Conservation (phyloP, 1,140 invertebrate genomes). For the Meloidogyne chitwoodi region DNA sequence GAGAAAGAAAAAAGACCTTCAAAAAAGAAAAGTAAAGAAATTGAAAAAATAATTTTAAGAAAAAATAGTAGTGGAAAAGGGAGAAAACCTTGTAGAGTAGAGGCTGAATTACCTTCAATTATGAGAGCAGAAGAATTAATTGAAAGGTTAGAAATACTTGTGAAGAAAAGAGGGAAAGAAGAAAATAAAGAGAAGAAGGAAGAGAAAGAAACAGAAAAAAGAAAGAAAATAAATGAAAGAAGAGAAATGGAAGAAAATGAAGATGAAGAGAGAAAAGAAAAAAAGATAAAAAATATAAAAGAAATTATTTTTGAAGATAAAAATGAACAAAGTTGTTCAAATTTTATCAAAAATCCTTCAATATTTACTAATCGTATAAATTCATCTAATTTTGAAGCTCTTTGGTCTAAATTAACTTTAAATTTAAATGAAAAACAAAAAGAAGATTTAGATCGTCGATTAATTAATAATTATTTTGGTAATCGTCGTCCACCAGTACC, state of each 20-base stretch:
- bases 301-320: neutral
- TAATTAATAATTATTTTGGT: conserved; percentile 6
- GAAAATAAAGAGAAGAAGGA: neutral
- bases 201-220: neutral
- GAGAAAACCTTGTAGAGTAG: neutral
- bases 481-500: neutral
- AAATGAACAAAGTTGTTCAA: neutral
- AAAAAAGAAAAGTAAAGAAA: neutral
- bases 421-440: conserved; percentile 4
- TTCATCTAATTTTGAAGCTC: neutral
- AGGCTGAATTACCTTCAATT: neutral
- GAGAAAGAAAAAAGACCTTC: neutral
- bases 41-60: neutral
- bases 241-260: neutral
- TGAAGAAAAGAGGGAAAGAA: neutral
- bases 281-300: neutral
- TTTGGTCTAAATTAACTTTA: conserved; percentile 10
- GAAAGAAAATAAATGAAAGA: neutral
- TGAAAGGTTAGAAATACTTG: neutral
- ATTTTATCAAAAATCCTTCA: neutral
- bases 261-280: neutral
- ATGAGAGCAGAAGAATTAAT: neutral
- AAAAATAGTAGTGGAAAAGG: neutral
- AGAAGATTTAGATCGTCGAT: conserved; percentile 8
- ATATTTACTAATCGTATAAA: neutral